Evolutionary conservation across 2,888 invertebrate genomes (phyloP).

Genomic region (Agriopis aurantiaria): DNA sequence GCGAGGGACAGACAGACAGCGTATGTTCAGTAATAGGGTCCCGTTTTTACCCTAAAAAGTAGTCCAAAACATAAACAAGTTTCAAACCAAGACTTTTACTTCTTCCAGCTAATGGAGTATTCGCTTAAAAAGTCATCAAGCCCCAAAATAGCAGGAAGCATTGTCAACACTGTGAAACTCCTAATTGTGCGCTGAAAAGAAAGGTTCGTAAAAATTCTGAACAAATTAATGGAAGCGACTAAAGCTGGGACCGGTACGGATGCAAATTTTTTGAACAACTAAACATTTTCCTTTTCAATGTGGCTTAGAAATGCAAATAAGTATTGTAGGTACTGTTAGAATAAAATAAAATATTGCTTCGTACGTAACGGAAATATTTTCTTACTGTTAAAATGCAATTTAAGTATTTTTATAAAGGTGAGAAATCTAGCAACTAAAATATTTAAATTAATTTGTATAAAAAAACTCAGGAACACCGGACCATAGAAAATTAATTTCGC

Average conservation of each 20-base stretch:
- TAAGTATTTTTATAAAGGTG: too few species aligned
- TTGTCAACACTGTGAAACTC: constrained; percentile 36
- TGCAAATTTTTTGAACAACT: constrained; percentile 72
- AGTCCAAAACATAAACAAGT: too few species aligned
- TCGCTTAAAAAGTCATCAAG: constrained; percentile 20
- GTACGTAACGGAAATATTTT: background rate
- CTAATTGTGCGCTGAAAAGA: constrained; percentile 53
- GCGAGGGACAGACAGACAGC: too few species aligned
- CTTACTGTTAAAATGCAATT: too few species aligned
- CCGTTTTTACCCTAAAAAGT: too few species aligned
- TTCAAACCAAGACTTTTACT: background rate
- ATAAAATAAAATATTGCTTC: constrained; percentile 8
- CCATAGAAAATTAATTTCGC: too few species aligned
- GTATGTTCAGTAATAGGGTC: too few species aligned
- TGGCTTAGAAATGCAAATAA: constrained; percentile 40
- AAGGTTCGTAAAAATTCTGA: constrained; percentile 53
- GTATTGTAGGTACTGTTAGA: constrained; percentile 6
- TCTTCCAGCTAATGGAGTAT: constrained; percentile 16
- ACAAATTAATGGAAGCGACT: constrained; percentile 59
- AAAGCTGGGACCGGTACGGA: constrained; percentile 62
- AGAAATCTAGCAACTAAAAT: too few species aligned
- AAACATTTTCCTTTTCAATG: constrained; percentile 72
- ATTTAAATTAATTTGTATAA: too few species aligned
- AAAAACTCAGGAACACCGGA: too few species aligned
- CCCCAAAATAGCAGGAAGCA: constrained; percentile 32